Percentiles rank a stretch among this genome's conserved stretches.
These are phyloP conservation scores for Delichon dasypus DNA, from an alignment of 2,797 vertebrate species.

Conservation along the genomic window DNA sequence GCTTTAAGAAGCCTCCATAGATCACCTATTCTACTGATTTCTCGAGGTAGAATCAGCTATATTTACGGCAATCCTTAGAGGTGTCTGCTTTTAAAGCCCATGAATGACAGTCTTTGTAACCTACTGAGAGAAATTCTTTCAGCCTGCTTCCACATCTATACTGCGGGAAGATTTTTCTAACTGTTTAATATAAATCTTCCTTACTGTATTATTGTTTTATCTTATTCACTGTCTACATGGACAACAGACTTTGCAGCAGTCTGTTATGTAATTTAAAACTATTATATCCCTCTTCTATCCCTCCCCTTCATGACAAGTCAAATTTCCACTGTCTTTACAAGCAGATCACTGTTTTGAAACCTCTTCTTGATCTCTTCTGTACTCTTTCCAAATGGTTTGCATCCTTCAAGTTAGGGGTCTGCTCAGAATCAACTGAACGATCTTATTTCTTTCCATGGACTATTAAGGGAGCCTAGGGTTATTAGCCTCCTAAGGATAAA, in stretches of 20 bases:
- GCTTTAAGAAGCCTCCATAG: background rate
- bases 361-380: background rate
- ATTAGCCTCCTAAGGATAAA: constrained; percentile 63
- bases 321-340: background rate
- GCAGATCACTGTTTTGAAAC: constrained; percentile 2
- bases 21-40: background rate
- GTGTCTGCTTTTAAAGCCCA: background rate
- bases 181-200: background rate
- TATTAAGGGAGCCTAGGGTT: constrained; percentile 40
- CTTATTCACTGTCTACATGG: background rate
- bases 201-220: background rate
- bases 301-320: background rate
- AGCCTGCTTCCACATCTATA: background rate
- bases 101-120: background rate
- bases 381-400: background rate
- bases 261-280: background rate
- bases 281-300: background rate
- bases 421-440: constrained; percentile 11
- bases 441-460: constrained; percentile 36
- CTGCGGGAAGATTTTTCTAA: background rate
- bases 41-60: background rate
- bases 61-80: background rate
- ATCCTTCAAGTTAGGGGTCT: constrained; percentile 8
- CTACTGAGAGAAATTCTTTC: background rate
- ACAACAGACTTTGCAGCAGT: background rate